Conservation (phyloP, 2,888 invertebrate genomes). For the Hydraecia micacea region DNA sequence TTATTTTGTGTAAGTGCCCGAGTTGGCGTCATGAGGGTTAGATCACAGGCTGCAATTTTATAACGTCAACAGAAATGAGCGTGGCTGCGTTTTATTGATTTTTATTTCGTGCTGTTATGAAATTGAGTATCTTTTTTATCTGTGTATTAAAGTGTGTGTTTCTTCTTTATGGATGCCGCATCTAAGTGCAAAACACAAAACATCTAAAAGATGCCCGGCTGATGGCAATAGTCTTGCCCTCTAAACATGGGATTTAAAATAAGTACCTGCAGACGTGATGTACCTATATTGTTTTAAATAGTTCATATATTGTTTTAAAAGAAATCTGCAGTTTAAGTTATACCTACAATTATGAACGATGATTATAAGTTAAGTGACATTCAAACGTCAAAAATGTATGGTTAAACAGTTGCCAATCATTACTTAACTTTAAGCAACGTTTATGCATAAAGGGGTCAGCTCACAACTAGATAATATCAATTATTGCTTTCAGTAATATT, state of each 20-base stretch:
- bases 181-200: not conserved
- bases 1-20: conserved; percentile 57
- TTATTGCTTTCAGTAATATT: not conserved
- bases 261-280: not conserved
- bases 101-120: conserved; percentile 24
- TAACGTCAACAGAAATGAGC: conserved; percentile 37
- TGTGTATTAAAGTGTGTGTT: not conserved
- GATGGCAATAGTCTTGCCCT: not conserved
- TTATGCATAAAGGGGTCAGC: not conserved
- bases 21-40: conserved; percentile 36
- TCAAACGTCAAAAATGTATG: not conserved
- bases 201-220: too few species aligned
- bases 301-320: too few species aligned
- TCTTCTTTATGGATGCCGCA: not conserved
- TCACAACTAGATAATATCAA: not conserved
- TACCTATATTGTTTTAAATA: too few species aligned
- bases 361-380: not conserved
- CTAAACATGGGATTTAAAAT: not conserved
- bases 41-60: conserved; percentile 51
- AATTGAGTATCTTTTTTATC: not conserved
- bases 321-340: not conserved
- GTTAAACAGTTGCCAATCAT: not conserved
- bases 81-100: conserved; percentile 37
- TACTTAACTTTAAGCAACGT: not conserved
- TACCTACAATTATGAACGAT: not conserved